phyloP scores from a whole-genome alignment of 2,113 vertebrate genomes.

The Pollimyrus isidori region DNA sequence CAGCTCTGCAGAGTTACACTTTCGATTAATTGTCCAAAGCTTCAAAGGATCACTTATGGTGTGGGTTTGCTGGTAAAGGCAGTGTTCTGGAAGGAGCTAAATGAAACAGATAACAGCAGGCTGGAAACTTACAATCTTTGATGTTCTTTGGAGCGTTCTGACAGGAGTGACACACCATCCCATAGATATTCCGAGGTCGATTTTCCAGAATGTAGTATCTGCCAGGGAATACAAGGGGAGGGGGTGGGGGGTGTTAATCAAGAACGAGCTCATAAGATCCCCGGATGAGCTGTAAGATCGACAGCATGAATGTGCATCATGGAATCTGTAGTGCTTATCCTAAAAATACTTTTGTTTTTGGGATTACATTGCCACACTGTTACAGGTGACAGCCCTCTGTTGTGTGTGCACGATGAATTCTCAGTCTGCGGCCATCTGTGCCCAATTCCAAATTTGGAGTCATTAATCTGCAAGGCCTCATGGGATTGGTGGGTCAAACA shows the following conservation, averaged over 20 bases:
- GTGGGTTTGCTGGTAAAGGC: not conserved
- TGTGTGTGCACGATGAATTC: not conserved
- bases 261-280: not conserved
- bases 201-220: slow-evolving; percentile 94
- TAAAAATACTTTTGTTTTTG: not conserved
- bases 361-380: not conserved
- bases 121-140: slow-evolving; percentile 84
- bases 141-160: slow-evolving; percentile 81
- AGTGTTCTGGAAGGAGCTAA: not conserved
- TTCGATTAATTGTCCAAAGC: too few relatives aligned
- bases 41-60: not conserved
- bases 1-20: not conserved
- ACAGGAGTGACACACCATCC: slow-evolving; percentile 94
- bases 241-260: not conserved
- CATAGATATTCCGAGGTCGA: slow-evolving; percentile 84
- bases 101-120: not conserved
- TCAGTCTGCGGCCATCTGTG: not conserved
- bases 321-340: not conserved
- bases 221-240: slow-evolving; percentile 34
- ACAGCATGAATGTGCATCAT: not conserved
- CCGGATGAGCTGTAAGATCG: not conserved
- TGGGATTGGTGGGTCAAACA: slow-evolving; percentile 7
- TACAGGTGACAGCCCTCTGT: not conserved
- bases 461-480: not conserved
- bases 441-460: not conserved